Percentiles rank a stretch among this genome's conserved stretches.
Conservation (phyloP, 2,888 invertebrate species). For the Drosophila ezoana region DNA sequence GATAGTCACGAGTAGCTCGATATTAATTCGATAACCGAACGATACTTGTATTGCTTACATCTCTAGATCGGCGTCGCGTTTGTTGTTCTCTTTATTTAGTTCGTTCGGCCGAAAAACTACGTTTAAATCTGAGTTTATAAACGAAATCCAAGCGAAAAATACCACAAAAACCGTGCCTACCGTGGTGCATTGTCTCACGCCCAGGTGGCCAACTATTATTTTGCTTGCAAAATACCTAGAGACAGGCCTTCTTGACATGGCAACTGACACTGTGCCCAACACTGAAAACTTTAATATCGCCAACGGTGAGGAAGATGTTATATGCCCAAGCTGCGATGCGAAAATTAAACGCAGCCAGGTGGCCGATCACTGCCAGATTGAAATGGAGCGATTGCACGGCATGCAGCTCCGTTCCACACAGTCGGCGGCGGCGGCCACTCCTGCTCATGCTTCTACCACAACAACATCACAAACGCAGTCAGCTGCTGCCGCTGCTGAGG, state of each 20-base stretch:
- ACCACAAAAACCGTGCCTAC: slow-evolving; percentile 6
- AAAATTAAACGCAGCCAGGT: slow-evolving; percentile 93
- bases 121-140: slow-evolving; percentile 52
- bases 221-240: background rate
- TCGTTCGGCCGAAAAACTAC: slow-evolving; percentile 23
- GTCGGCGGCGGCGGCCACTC: background rate
- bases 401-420: slow-evolving; percentile 46
- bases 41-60: slow-evolving; percentile 29
- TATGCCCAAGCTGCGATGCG: slow-evolving; percentile 96
- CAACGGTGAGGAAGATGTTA: slow-evolving; percentile 77
- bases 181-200: slow-evolving; percentile 14
- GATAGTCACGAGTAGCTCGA: slow-evolving; percentile 3
- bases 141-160: slow-evolving; percentile 40
- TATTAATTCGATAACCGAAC: slow-evolving; percentile 8
- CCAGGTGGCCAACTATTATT: slow-evolving; percentile 32
- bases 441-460: background rate
- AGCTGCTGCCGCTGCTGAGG: slow-evolving; percentile 5
- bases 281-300: slow-evolving; percentile 60
- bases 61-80: slow-evolving; percentile 54
- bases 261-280: slow-evolving; percentile 65
- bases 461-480: slow-evolving; percentile 14
- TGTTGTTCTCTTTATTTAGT: slow-evolving; percentile 55
- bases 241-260: slow-evolving; percentile 43
- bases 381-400: slow-evolving; percentile 89
- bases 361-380: slow-evolving; percentile 92